Base-by-base conservation (phyloP, 2,888 invertebrate genomes). In the Cerastis leucographa region DNA sequence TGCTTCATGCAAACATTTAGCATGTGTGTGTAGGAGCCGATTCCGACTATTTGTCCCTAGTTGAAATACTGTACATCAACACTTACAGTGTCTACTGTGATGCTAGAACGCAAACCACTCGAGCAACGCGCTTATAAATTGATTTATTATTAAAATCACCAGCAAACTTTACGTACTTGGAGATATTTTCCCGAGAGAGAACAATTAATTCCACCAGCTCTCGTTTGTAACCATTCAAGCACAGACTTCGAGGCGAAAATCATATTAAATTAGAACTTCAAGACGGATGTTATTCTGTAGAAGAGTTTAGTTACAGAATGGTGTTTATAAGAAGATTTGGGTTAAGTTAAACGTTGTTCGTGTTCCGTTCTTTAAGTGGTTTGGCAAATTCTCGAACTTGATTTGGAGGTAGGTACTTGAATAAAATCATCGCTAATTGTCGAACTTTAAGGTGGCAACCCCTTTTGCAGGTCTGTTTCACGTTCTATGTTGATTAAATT, bases 141-240 rank as follows among this genome's bases (percentile, higher is more conserved):
- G 90, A 89, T 88, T 88, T 88, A 90, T 90, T 90, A 90, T 89
- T 90, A 80, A 89, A 90, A 90, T 89, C 73, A 79, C 74, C 77
- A 79, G 78, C 80, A 86, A 85, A 86, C 71, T 87, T 86, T 78
- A 78, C 73, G 62, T 77, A 70, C 82, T 69, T 78, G 40, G 68
- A 56, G 76, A 84, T 83, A 86, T 84, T 77, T 78, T 77, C 80
- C 51, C 76, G 35, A 54, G 79, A 68, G 76, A 81, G 44, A 83
- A 81, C 83, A 81, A 87, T 84, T 86, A 77, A 81, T 83, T 81
- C 68, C 61, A 77, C 74, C 65, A 42, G 42, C 64, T 76, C 59
- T 77, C 78, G 65, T 74, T 75, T 46, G 76, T 74, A 59, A 76
- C 70, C 71, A 83, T 66, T 81, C 73, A 85, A 78, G 29, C 59